Conservation (phyloP, 2,888 invertebrate species). For the Mactromeris polynyma region DNA sequence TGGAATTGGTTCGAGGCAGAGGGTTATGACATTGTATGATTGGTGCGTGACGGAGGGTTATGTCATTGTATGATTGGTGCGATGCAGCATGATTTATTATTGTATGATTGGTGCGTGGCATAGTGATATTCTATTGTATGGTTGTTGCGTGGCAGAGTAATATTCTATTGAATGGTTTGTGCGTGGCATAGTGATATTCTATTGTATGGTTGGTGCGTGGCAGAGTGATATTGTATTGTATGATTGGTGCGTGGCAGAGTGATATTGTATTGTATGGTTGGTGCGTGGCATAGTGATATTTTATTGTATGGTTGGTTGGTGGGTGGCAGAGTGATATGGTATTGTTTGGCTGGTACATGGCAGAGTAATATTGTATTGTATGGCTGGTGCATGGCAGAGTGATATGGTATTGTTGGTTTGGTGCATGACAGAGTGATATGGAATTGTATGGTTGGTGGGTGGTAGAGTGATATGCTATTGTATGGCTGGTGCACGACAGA, state of each 20-base stretch:
- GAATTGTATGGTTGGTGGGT: no score
- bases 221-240: no score
- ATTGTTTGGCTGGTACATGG: neutral
- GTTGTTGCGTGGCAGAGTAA: no score
- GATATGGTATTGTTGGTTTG: neutral
- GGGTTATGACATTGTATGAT: no score
- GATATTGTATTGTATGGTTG: neutral
- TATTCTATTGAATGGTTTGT: no score
- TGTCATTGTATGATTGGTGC: no score
- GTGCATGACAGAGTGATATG: neutral
- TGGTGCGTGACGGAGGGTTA: no score
- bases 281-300: neutral
- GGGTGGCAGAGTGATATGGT: neutral
- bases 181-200: neutral
- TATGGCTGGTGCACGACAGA: neutral
- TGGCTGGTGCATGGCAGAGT: neutral
- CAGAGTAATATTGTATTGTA: neutral
- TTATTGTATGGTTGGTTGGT: neutral
- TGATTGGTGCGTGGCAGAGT: neutral
- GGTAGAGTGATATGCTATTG: no score
- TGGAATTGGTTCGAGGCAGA: no score
- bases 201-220: neutral
- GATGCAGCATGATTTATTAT: no score
- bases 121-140: no score
- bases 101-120: no score